These are phyloP conservation scores for Chunga burmeisteri DNA, from an alignment of 2,113 vertebrate genomes.

Conservation along the genomic window DNA sequence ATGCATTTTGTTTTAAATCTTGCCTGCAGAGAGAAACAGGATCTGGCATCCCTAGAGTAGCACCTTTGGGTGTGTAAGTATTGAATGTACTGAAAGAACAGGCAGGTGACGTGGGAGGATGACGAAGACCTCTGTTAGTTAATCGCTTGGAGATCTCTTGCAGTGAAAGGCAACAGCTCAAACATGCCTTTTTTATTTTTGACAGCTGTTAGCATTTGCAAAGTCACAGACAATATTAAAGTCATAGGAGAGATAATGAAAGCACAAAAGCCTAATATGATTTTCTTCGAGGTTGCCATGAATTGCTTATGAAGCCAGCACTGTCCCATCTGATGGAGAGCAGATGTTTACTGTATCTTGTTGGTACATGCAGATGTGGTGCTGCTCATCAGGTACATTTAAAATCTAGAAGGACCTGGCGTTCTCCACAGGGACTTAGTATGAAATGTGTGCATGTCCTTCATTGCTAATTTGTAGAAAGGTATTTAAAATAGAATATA, in stretches of 20 bases:
- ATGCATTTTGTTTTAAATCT: not conserved
- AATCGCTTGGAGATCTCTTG: not conserved
- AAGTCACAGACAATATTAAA: not conserved
- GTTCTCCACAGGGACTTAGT: not conserved
- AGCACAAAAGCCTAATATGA: not conserved
- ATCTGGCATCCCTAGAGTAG: not conserved
- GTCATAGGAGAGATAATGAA: not conserved
- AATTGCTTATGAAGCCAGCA: not conserved
- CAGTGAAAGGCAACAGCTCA: not conserved
- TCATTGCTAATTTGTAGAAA: not conserved
- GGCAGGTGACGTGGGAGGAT: fast-evolving
- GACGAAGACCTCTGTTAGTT: not conserved
- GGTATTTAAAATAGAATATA: not conserved
- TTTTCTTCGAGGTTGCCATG: not conserved
- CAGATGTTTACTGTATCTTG: not conserved
- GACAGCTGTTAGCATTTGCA: not conserved
- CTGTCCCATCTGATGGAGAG: not conserved
- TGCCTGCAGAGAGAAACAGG: not conserved
- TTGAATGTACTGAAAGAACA: not conserved
- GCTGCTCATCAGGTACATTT: not conserved
- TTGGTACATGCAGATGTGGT: not conserved
- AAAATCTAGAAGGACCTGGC: not conserved
- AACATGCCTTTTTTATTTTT: not conserved
- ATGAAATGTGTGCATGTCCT: not conserved
- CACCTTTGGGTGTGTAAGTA: not conserved